Evolutionary conservation across 2,797 vertebrate genomes (phyloP).

Genomic region (Acanthurus leucopareius): DNA sequence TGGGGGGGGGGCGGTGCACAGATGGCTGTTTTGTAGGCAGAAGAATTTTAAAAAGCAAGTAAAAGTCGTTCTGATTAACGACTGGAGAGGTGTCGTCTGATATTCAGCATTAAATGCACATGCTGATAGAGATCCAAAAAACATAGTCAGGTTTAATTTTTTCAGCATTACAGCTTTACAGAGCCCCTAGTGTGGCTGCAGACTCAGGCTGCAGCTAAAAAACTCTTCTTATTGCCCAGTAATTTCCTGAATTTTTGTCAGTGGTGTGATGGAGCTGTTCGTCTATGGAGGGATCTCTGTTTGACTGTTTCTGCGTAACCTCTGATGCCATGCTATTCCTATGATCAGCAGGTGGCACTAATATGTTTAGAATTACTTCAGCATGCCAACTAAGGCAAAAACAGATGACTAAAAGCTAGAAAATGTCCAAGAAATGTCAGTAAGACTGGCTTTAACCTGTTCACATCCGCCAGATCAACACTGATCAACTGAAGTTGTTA

Average conservation of each 20-base stretch:
- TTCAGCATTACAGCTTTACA: background rate
- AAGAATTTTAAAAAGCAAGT: background rate
- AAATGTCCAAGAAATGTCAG: background rate
- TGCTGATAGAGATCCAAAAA: background rate
- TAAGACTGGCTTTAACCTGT: background rate
- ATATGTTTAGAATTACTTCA: background rate
- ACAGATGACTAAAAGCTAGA: background rate
- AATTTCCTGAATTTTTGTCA: background rate
- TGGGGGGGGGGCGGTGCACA: constrained; percentile 16
- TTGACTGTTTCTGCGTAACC: background rate
- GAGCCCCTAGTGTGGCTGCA: background rate
- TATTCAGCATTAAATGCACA: background rate
- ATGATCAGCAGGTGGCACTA: background rate
- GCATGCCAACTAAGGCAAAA: background rate
- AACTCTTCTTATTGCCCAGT: background rate
- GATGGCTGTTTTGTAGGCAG: constrained; percentile 28
- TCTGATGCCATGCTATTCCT: background rate
- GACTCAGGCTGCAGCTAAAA: background rate
- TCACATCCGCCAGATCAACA: background rate
- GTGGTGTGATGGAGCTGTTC: background rate
- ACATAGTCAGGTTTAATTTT: background rate
- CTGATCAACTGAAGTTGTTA: too few species aligned
- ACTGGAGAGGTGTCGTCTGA: constrained; percentile 18
- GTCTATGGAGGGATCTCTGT: background rate
- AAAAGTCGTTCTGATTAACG: constrained; percentile 11